Conservation (phyloP, 2,113 vertebrate genomes). For the Myrmecobius fasciatus region DNA sequence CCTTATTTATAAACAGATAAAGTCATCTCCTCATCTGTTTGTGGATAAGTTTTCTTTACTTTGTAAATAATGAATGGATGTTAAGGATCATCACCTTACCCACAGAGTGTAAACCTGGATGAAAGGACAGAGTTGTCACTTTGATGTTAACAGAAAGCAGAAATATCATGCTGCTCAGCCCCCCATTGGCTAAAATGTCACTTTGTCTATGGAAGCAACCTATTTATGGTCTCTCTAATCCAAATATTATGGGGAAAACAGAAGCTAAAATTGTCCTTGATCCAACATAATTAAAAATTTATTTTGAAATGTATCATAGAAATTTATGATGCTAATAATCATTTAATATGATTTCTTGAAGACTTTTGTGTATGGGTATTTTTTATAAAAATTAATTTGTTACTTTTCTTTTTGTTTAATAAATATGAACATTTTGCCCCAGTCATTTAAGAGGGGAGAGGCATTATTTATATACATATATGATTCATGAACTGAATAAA, state of each 20-base stretch:
- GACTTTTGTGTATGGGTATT: constrained; percentile 1
- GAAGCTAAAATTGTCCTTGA: constrained; percentile 31
- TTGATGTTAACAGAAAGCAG: constrained; percentile 65
- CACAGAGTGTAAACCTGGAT: constrained; percentile 46
- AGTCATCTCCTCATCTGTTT: constrained; percentile 31
- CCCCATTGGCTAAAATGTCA: constrained; percentile 60
- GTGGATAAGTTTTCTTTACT: neutral
- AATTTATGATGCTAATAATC: constrained; percentile 54
- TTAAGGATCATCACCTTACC: constrained; percentile 53
- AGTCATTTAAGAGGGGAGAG: neutral
- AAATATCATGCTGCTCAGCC: constrained; percentile 50
- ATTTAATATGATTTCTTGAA: constrained; percentile 36
- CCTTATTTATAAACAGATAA: neutral
- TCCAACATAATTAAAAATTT: constrained; percentile 38
- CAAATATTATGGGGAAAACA: constrained; percentile 23
- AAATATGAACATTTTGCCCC: constrained; percentile 28
- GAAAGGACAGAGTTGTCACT: constrained; percentile 65
- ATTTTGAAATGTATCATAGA: constrained; percentile 51
- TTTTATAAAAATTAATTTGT: constrained; percentile 16
- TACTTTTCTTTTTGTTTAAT: neutral
- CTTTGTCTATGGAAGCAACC: constrained; percentile 12
- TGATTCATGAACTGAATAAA: neutral
- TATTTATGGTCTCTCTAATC: constrained; percentile 42
- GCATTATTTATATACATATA: neutral
- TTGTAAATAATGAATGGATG: constrained; percentile 62